These are phyloP conservation scores for Pegea sp. DNA, from an alignment of 23 tunicate genomes.

Conservation along the genomic window DNA sequence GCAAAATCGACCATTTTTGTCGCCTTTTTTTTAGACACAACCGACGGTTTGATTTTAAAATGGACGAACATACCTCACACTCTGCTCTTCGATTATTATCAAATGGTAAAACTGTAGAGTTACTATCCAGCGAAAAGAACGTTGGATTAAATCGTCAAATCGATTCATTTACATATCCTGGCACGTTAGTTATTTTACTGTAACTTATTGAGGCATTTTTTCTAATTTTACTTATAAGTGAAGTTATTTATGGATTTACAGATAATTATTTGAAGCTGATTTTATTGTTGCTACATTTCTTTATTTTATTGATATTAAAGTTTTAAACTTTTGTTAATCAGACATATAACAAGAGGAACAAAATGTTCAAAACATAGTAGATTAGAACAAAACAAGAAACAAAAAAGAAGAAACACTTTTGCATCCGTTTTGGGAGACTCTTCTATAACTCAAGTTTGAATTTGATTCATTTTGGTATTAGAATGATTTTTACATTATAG, in stretches of 20 bases:
- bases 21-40: constrained; percentile 15
- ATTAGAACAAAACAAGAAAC: constrained; percentile 3
- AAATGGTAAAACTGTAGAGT: constrained; percentile 46
- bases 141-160: constrained; percentile 2
- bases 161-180: neutral
- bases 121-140: constrained; percentile 48
- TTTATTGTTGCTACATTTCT: too few species aligned
- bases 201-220: too few species aligned
- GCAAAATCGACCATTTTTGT: neutral
- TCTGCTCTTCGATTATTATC: constrained; percentile 38
- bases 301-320: too few species aligned
- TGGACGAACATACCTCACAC: constrained; percentile 52
- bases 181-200: neutral
- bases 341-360: constrained; percentile 1
- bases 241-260: neutral
- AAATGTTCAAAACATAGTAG: neutral
- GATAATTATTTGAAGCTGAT: neutral
- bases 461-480: neutral
- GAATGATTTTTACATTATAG: constrained; percentile 8
- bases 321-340: too few species aligned
- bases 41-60: constrained; percentile 46
- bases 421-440: constrained; percentile 74
- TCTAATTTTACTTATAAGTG: too few species aligned
- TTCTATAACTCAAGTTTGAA: constrained; percentile 58
- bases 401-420: constrained; percentile 42